These are phyloP conservation scores for Neolamprologus falcicula DNA, from an alignment of 2,113 vertebrate genomes.

Conservation along the genomic window DNA sequence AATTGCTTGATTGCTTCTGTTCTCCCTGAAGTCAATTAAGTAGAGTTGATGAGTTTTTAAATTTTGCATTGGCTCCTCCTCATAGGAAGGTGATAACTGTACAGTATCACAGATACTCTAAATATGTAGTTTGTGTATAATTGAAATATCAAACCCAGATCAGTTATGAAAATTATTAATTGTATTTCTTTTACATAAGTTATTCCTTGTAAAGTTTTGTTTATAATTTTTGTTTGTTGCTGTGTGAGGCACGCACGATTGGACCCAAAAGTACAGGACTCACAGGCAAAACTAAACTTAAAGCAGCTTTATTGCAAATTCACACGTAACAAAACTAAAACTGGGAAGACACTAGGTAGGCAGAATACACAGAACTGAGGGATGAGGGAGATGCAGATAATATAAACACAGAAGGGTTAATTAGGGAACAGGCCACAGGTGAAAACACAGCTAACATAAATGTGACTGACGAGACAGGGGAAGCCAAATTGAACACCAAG, in stretches of 20 bases:
- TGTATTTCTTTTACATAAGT: background rate
- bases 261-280: background rate
- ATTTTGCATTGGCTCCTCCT: background rate
- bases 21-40: background rate
- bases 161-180: background rate
- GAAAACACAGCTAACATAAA: background rate
- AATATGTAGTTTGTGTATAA: background rate
- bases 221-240: background rate
- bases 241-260: rapidly evolving
- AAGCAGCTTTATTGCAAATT: rapidly evolving
- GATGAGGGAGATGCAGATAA: background rate
- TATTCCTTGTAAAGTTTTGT: background rate
- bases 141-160: background rate
- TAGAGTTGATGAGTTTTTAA: rapidly evolving
- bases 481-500: rapidly evolving
- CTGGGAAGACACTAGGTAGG: rapidly evolving
- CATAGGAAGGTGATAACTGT: background rate
- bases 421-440: rapidly evolving
- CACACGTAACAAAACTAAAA: rapidly evolving
- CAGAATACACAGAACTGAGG: rapidly evolving
- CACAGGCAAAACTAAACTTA: background rate
- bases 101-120: background rate
- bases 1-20: background rate
- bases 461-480: background rate
- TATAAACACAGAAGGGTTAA: rapidly evolving